Evolutionary conservation across 2,113 vertebrate species (phyloP).

Genomic region (Tinamus guttatus): DNA sequence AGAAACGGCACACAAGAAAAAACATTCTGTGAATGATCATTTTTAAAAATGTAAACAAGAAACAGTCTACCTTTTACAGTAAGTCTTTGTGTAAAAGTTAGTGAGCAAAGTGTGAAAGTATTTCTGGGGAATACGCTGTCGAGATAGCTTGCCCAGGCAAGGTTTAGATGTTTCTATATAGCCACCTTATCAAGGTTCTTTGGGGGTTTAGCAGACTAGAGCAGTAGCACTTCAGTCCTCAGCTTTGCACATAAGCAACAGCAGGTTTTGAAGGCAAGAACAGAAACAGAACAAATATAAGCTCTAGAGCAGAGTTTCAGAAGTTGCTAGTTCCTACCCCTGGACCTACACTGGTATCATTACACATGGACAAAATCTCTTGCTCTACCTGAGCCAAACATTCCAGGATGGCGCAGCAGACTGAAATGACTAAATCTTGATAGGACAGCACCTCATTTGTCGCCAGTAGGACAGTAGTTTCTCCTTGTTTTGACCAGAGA

Average conservation of each 20-base stretch:
- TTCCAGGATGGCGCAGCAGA: neutral
- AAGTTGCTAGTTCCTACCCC: accelerated
- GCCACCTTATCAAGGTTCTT: neutral
- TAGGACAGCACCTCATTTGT: neutral
- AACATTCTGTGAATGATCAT: neutral
- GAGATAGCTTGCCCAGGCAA: neutral
- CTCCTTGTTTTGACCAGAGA: neutral
- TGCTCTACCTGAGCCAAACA: neutral
- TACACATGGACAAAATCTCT: neutral
- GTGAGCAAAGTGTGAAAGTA: neutral
- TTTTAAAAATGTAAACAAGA: neutral
- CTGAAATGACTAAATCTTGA: neutral
- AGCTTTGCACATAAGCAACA: neutral
- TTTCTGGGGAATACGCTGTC: neutral
- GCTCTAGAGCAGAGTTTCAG: neutral
- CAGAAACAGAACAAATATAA: neutral
- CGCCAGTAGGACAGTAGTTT: neutral
- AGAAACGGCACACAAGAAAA: neutral
- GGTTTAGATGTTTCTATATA: neutral
- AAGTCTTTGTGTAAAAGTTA: neutral
- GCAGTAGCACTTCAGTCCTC: neutral
- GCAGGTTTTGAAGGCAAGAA: neutral
- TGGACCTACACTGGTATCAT: neutral
- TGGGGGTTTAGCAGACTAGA: neutral
- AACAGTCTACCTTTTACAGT: neutral